A percentile compares a stretch with the other conserved stretches of the same genome.
Evolutionary conservation across 92 coral and sea anemone genomes (phyloP).

Genomic region (Paragorgia papillata): DNA sequence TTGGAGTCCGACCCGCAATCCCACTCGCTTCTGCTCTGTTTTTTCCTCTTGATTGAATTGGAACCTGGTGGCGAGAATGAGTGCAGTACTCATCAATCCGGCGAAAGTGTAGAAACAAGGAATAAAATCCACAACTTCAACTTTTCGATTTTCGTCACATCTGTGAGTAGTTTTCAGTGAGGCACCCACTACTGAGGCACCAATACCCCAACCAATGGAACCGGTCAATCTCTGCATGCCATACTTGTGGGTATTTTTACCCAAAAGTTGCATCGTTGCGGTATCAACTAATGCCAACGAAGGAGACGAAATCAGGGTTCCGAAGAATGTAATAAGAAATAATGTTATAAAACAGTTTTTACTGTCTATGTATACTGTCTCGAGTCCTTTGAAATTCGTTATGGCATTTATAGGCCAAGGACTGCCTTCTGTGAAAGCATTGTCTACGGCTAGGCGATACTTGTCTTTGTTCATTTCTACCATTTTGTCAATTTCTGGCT

Average conservation of each 20-base stretch:
- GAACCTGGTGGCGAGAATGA: conserved; percentile 81
- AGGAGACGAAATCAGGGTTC: conserved; percentile 92
- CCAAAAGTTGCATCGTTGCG: conserved; percentile 90
- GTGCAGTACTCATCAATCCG: conserved; percentile 80
- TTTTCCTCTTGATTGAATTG: conserved; percentile 72
- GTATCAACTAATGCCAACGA: conserved; percentile 95
- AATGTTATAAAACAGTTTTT: conserved; percentile 78
- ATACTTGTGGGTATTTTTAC: conserved; percentile 90
- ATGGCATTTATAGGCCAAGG: conserved; percentile 89
- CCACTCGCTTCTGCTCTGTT: conserved; percentile 66
- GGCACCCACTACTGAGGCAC: conserved; percentile 98
- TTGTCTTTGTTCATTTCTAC: conserved; percentile 68
- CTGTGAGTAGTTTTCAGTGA: conserved; percentile 87
- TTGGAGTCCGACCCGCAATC: conserved; percentile 89
- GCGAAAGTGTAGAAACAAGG: conserved; percentile 98
- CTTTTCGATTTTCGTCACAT: conserved; percentile 80
- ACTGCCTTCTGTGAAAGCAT: conserved; percentile 87
- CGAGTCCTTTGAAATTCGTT: conserved; percentile 63
- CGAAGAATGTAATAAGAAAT: conserved; percentile 89
- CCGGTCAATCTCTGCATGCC: conserved; percentile 99
- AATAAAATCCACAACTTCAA: conserved; percentile 92
- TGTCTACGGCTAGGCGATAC: conserved; percentile 53
- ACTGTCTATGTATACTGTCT: conserved; percentile 72
- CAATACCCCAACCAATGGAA: conserved; percentile 99
- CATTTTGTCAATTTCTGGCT: conserved; percentile 96